Base-by-base conservation (phyloP, 2,113 vertebrate genomes). In the Lates calcarifer region DNA sequence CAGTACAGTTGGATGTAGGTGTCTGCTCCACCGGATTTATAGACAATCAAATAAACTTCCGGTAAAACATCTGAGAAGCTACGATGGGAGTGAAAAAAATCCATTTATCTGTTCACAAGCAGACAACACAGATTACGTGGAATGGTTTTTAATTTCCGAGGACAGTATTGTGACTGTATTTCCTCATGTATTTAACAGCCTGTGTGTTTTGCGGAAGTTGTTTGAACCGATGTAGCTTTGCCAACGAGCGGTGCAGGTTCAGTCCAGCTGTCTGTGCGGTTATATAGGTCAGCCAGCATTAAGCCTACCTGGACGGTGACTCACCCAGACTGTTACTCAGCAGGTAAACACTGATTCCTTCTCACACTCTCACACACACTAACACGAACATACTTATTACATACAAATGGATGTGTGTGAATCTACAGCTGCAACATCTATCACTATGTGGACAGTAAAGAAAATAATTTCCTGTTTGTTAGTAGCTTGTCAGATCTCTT, bases 251-350 rank as follows among this genome's bases (percentile, higher is more conserved):
- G 55, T 33, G 41, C 20, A 57, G 45, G 45, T 55, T 51, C n/a
- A 45, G 68, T 82, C 87, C 87, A 91, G 81, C 80, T 85, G 91
- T 83, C 79, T 29, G 53, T 67, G 35, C 79, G 67, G 82, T 80
- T 88, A 87, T 92, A 28, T 87, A 64, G 88, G 92, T 90, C 92
- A 90, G 71, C 70, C 74, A 39, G 58, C 39, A n/a, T 72, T 90
- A 91, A 93, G 84, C 91, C 82, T 87, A 87, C 91, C 90, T 92
- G 83, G 43, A 77, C 13, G 31, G 60, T 74, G 82, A 87, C 79
- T 91, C 89, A 85, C 56, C 57, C 71, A 15, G 15, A 63, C 51
- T 84, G 78, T 74, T 77, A 81, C 47, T 88, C 77, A 87, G 72
- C 86, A 87, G 76, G 72, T 83, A 67, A 82, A 84, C 83, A 74